Percentiles rank a stretch among this genome's conserved stretches.
phyloP scores from a whole-genome alignment of 2,888 invertebrate genomes.

The Cheilosia vulpina region DNA sequence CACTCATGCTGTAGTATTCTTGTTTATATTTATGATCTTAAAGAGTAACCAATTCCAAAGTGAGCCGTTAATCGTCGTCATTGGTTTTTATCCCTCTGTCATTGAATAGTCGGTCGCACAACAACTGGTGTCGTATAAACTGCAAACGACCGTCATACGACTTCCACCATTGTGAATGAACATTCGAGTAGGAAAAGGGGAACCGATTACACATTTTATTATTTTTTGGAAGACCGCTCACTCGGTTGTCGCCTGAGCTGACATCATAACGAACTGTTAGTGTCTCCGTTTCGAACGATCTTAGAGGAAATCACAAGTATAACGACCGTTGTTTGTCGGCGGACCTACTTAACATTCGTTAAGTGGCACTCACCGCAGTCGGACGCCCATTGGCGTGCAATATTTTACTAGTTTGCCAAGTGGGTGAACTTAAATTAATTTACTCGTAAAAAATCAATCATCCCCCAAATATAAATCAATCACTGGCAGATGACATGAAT shows the following conservation, averaged over 20 bases:
- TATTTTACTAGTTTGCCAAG: constrained; percentile 2
- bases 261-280: constrained; percentile 12
- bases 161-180: background rate
- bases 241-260: background rate
- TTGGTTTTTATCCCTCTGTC: constrained; percentile 59
- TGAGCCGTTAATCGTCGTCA: constrained; percentile 56
- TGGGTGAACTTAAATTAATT: background rate
- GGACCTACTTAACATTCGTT: constrained; percentile 3
- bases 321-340: too few relatives aligned
- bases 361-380: background rate
- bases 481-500: constrained; percentile 10
- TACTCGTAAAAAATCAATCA: constrained; percentile 33
- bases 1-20: constrained; percentile 8
- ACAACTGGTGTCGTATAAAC: too few relatives aligned
- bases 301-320: background rate
- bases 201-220: constrained; percentile 23
- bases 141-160: background rate
- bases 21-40: constrained; percentile 51
- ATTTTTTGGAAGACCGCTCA: background rate
- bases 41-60: constrained; percentile 54
- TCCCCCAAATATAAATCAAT: background rate
- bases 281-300: background rate
- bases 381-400: background rate
- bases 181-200: background rate
- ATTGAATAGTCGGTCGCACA: too few relatives aligned